Evolutionary conservation across 2,113 vertebrate species (phyloP), one percentile per base, ranked within the genome.

Genomic region (Microcebus griseorufus): DNA sequence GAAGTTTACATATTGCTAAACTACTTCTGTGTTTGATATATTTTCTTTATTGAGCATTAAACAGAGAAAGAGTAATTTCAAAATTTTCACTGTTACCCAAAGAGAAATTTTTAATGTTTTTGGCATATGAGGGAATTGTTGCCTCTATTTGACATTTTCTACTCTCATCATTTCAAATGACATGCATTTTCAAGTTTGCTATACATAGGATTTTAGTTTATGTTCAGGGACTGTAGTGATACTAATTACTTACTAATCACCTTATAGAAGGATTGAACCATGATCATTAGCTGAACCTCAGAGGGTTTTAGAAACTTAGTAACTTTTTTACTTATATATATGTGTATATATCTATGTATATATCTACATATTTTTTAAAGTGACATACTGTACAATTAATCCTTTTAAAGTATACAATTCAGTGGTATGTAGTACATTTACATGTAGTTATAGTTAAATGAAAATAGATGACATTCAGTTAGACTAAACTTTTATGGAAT

Each of bases 91-190:
- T n/a, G 91, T 88, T 62, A 85, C 25, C n/a, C 14, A 34, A 9
- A 72, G 10, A 95, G n/a, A 92, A 88, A 73, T 86, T 91, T 80
- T 82, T 64, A 65, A 20, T 90, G 17, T 60, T 93, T 82, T 83
- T 93, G 6, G 58, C 65, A 62, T 58, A 55, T 53, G 60, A 39
- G 62, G 55, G 3, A 79, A 79, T 42, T 48, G 32, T n/a, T 83
- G 10, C 17, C 7, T 78, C 16, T 88, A 9, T 94, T 70, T 95
- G 14, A 64, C 34, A 80, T 88, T 88, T 88, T 93, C 93, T 9
- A 78, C 1, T n/a, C 2, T 20, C 16, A 23, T 22, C 32, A 64
- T 79, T 92, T 89, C 62, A 87, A 78, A 51, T 73, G 48, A 18
- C 11, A 42, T 82, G 4, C 3, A 25, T 92, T 93, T 96, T 83